Evolutionary conservation across 2,888 invertebrate species (phyloP).

Genomic region (Acanthosepion lycidas): DNA sequence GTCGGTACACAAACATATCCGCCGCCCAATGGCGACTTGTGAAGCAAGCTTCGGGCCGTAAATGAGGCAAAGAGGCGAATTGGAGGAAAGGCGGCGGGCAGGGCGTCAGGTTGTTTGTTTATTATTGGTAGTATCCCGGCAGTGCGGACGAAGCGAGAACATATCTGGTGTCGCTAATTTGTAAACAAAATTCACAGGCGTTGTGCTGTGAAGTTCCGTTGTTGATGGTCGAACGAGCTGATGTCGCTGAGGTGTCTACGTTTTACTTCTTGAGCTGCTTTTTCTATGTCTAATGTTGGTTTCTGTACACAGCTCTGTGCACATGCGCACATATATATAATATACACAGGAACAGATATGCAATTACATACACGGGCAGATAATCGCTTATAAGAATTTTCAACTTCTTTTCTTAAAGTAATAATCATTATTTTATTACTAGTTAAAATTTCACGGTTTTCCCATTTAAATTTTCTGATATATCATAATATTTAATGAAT

Average conservation of each 20-base stretch:
- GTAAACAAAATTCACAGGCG: neutral
- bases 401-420: no score
- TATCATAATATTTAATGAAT: no score
- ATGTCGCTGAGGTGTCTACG: neutral
- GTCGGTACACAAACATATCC: neutral
- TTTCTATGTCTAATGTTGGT: no score
- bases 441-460: no score
- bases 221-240: neutral
- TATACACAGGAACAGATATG: no score
- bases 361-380: no score
- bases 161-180: neutral
- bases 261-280: neutral
- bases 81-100: neutral
- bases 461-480: no score
- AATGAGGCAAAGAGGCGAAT: neutral
- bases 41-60: neutral
- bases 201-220: neutral
- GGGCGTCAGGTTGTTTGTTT: neutral
- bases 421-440: no score
- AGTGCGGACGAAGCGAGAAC: conserved; percentile 33
- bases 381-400: neutral
- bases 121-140: neutral
- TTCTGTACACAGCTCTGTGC: no score
- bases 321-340: no score
- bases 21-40: neutral